phyloP scores from a whole-genome alignment of 1,140 invertebrate species.

The Bombus terrestris region DNA sequence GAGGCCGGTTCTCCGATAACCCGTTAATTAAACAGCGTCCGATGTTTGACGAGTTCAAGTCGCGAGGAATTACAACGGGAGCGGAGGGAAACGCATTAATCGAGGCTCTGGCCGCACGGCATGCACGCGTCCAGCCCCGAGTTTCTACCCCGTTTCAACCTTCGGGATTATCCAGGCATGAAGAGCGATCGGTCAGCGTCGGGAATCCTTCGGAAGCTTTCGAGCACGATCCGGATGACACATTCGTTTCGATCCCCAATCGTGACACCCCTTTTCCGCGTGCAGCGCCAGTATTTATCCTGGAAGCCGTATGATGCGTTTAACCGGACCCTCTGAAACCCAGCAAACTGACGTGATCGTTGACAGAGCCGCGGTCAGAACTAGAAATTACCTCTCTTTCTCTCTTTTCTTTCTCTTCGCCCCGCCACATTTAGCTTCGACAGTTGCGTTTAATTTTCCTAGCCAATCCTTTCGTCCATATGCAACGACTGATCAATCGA shows the following conservation, averaged over 20 bases:
- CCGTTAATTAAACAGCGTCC: slow-evolving; percentile 47
- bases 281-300: slow-evolving; percentile 63
- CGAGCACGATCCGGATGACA: slow-evolving; percentile 65
- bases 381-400: slow-evolving; percentile 53
- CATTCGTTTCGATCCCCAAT: slow-evolving; percentile 68
- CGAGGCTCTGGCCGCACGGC: not conserved
- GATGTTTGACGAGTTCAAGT: slow-evolving; percentile 52
- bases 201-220: slow-evolving; percentile 60
- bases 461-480: slow-evolving; percentile 67
- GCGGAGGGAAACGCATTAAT: slow-evolving; percentile 43
- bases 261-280: slow-evolving; percentile 46
- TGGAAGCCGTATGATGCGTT: slow-evolving; percentile 66
- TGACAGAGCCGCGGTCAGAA: slow-evolving; percentile 21
- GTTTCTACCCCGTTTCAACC: slow-evolving; percentile 3
- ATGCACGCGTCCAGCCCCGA: not conserved
- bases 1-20: slow-evolving; percentile 6
- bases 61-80: slow-evolving; percentile 41
- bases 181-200: slow-evolving; percentile 72
- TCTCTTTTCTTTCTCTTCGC: not conserved
- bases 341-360: slow-evolving; percentile 29
- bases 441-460: slow-evolving; percentile 70
- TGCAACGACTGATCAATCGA: slow-evolving; percentile 53
- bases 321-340: slow-evolving; percentile 59
- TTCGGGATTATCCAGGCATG: slow-evolving; percentile 62
- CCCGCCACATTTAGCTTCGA: slow-evolving; percentile 18